phyloP scores from a whole-genome alignment of 2,113 vertebrate species.

The Monopterus albus region DNA sequence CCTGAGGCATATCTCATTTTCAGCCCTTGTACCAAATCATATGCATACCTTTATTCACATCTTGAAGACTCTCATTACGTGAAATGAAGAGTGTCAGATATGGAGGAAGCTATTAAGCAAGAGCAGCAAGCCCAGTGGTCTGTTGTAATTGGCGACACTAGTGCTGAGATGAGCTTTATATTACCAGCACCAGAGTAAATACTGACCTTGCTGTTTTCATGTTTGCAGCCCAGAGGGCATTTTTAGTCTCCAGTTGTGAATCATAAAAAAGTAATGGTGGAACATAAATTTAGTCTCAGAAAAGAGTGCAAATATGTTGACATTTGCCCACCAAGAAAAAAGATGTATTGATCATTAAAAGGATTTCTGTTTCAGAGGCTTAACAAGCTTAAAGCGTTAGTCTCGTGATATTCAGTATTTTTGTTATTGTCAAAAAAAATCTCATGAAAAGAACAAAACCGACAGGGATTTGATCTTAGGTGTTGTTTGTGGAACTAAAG shows the following conservation, averaged over 20 bases:
- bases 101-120: constrained; percentile 67
- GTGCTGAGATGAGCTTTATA: constrained; percentile 68
- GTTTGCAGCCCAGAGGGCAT: constrained; percentile 36
- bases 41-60: constrained; percentile 76
- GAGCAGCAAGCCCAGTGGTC: constrained; percentile 53
- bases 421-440: constrained; percentile 29
- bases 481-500: background rate
- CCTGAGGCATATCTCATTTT: constrained; percentile 66
- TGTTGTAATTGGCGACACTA: constrained; percentile 67
- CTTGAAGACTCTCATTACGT: constrained; percentile 73
- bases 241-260: constrained; percentile 40
- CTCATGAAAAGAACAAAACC: constrained; percentile 4
- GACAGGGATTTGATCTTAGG: background rate
- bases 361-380: constrained; percentile 4
- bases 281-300: constrained; percentile 47
- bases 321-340: constrained; percentile 8
- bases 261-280: constrained; percentile 47
- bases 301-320: constrained; percentile 17
- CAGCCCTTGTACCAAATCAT: constrained; percentile 62
- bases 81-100: constrained; percentile 77
- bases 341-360: constrained; percentile 13
- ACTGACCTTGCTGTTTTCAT: constrained; percentile 73
- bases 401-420: background rate
- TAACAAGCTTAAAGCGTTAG: background rate
- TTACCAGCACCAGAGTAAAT: constrained; percentile 54